Conservation (phyloP, 1,140 invertebrate species). For the Alviniconcha marisindica region DNA sequence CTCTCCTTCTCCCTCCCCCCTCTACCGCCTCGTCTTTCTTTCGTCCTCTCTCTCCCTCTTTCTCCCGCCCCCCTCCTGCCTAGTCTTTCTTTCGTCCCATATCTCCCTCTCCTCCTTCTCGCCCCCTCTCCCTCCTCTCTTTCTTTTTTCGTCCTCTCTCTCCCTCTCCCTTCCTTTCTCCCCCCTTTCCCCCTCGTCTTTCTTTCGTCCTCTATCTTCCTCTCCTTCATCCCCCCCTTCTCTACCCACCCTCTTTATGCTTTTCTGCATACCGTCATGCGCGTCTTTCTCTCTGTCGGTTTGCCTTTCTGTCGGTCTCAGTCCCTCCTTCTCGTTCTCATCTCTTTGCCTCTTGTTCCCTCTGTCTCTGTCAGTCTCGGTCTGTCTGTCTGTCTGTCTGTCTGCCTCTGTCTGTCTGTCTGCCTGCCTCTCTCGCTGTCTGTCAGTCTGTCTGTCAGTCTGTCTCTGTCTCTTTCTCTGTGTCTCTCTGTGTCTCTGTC, state of each 20-base stretch:
- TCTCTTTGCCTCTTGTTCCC: background rate
- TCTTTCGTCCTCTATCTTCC: too few species aligned
- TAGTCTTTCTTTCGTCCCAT: background rate
- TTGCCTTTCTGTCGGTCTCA: background rate
- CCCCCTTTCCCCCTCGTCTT: too few species aligned
- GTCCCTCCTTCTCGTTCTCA: too few species aligned
- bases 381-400: background rate
- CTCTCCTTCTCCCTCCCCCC: too few species aligned
- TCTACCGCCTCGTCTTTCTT: too few species aligned
- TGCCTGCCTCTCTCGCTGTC: background rate
- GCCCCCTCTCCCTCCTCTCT: background rate
- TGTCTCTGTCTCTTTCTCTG: background rate
- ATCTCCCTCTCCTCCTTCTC: background rate
- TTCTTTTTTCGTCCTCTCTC: too few species aligned
- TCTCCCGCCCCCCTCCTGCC: background rate
- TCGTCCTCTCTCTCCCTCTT: background rate
- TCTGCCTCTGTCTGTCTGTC: background rate
- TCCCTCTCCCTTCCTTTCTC: too few species aligned
- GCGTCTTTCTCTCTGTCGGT: slow-evolving; percentile 6
- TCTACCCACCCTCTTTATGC: slow-evolving; percentile 6
- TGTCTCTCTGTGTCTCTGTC: background rate
- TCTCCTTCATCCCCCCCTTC: too few species aligned
- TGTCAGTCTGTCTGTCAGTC: background rate
- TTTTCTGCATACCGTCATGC: slow-evolving; percentile 15
- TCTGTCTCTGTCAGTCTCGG: background rate